Evolutionary conservation across 64 coral and sea anemone genomes (phyloP), one percentile per base, ranked within the genome.

Genomic region (Porites lutea): DNA sequence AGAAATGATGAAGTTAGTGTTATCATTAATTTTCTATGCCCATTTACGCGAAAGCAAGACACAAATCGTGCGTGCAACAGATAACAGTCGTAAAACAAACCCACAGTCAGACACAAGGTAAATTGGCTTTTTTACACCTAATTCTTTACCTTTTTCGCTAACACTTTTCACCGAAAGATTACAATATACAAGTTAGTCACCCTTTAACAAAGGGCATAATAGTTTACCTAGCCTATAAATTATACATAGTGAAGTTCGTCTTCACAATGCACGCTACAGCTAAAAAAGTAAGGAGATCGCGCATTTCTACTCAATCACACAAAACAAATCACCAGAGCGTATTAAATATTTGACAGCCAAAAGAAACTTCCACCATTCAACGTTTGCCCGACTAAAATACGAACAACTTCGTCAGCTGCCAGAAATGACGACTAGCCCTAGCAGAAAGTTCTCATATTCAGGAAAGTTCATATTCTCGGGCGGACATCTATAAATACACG

Each of bases 241-340:
- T 68, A 69, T 84, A 65, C 63, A 67, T 68, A 27, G 48, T 12
- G 81, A 68, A 82, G 23, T 84, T 23, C 22, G 52, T 64, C 44
- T 67, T 50, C 63, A 84, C 61, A 68, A 84, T 84, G 46, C 61
- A 84, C 47, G 46, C 81, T 45, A 15, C 16, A 4, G 81, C 81
- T 68, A 83, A 62, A 83, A 83, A 84, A 52, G 45, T 66, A 51
- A 63, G 48, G 49, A 67, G 81, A 84, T 84, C 59, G 81, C 16
- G 48, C 16, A 11, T 49, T 82, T 68, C 45, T 61, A 84, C 69
- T 68, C 51, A 46, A 9, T 57, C 45, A 19, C 63, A 84, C 81
- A 84, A 84, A 84, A 64, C 81, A 84, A 76, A 64, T 64, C 81
- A 84, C 16, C 81, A 8, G 81, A 84, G 81, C 81, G 81, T 84